These are phyloP conservation scores for Crematogaster levior DNA, from an alignment of 2,888 invertebrate species.

Conservation along the genomic window DNA sequence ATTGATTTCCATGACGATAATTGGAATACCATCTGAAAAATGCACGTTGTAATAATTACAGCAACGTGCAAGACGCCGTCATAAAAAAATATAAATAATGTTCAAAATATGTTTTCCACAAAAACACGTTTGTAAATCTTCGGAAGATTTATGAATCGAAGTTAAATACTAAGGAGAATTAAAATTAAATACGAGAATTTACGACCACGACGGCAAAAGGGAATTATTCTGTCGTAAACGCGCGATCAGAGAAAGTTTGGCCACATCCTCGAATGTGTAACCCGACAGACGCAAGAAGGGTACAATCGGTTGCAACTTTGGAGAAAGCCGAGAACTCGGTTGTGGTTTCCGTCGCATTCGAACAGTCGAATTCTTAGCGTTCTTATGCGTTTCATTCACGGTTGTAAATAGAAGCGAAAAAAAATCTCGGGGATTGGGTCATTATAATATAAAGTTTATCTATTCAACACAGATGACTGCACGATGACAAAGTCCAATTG, in stretches of 20 bases:
- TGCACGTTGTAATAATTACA: not conserved
- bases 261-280: constrained; percentile 14
- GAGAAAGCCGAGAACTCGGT: constrained; percentile 14
- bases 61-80: not conserved
- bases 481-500: not conserved
- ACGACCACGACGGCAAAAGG: not conserved
- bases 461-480: not conserved
- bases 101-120: not conserved
- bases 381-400: not conserved
- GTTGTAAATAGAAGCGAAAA: not conserved
- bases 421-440: not conserved
- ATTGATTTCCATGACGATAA: not conserved
- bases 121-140: not conserved
- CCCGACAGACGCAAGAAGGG: not conserved
- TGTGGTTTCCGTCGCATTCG: constrained; percentile 8
- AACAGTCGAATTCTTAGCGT: not conserved
- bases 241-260: constrained; percentile 32
- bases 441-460: not conserved
- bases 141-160: constrained; percentile 1
- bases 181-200: constrained; percentile 7
- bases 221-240: not conserved
- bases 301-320: constrained; percentile 17
- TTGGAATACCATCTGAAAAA: not conserved
- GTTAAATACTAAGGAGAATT: constrained; percentile 2
- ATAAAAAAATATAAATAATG: not conserved